Evolutionary conservation across 37 sponge, comb jelly and placozoan species (phyloP).

Genomic region (Petrosia ficiformis): DNA sequence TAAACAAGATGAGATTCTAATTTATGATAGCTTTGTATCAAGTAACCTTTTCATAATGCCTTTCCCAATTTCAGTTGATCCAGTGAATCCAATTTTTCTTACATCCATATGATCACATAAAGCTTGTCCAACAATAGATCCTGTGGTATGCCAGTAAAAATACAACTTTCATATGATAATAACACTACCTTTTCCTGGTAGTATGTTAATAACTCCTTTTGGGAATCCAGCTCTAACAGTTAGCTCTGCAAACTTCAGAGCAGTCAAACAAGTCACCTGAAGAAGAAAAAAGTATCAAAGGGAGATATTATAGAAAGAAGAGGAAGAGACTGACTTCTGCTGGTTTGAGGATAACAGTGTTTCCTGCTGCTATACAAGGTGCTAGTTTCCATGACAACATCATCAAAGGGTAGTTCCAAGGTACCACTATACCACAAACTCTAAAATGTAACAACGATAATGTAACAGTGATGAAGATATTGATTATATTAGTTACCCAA

Average conservation of each 20-base stretch:
- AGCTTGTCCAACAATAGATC: constrained; percentile 75
- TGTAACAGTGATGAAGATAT: no score
- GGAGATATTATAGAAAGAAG: neutral
- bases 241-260: constrained; percentile 91
- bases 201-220: constrained; percentile 83
- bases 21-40: constrained; percentile 30
- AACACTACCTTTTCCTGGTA: constrained; percentile 75
- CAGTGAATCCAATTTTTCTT: constrained; percentile 92
- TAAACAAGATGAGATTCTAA: neutral
- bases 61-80: constrained; percentile 90
- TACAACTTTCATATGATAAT: neutral
- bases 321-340: constrained; percentile 52
- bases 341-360: constrained; percentile 90
- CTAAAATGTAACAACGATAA: constrained; percentile 22
- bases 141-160: constrained; percentile 17
- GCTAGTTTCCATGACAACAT: constrained; percentile 95
- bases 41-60: constrained; percentile 81
- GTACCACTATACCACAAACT: constrained; percentile 84
- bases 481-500: constrained; percentile 50
- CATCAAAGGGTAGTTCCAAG: constrained; percentile 97
- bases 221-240: constrained; percentile 88
- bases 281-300: neutral
- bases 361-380: constrained; percentile 91
- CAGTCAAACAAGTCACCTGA: constrained; percentile 88
- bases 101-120: constrained; percentile 84